Evolutionary conservation across 2,113 vertebrate genomes (phyloP).

Genomic region (Cettia cetti): DNA sequence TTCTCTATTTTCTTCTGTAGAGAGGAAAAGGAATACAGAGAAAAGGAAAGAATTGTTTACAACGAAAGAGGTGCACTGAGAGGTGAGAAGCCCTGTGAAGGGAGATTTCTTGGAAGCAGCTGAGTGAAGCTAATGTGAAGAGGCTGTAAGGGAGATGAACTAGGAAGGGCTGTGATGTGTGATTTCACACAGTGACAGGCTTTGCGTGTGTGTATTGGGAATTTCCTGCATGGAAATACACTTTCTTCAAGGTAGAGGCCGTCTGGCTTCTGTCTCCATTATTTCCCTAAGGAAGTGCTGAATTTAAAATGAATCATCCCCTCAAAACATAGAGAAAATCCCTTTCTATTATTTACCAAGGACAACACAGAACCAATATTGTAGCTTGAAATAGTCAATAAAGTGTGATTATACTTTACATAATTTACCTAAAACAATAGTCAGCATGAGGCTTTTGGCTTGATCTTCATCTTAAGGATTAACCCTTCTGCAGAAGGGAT

Average conservation of each 20-base stretch:
- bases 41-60: background rate
- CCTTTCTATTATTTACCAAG: background rate
- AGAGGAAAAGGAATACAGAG: background rate
- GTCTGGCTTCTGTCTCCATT: background rate
- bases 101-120: background rate
- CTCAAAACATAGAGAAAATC: background rate
- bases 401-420: background rate
- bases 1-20: background rate
- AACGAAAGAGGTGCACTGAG: fast-evolving
- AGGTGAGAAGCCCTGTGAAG: background rate
- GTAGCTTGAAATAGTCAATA: background rate
- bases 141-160: background rate
- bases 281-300: background rate
- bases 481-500: background rate
- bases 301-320: background rate
- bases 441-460: background rate
- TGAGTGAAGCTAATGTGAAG: background rate
- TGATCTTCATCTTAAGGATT: background rate
- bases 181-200: background rate
- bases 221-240: background rate
- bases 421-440: background rate
- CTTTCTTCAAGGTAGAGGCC: background rate
- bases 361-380: background rate
- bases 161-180: background rate
- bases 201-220: background rate